These are phyloP conservation scores for Galerucella nymphaeae DNA, from an alignment of 2,888 invertebrate genomes.

Conservation along the genomic window DNA sequence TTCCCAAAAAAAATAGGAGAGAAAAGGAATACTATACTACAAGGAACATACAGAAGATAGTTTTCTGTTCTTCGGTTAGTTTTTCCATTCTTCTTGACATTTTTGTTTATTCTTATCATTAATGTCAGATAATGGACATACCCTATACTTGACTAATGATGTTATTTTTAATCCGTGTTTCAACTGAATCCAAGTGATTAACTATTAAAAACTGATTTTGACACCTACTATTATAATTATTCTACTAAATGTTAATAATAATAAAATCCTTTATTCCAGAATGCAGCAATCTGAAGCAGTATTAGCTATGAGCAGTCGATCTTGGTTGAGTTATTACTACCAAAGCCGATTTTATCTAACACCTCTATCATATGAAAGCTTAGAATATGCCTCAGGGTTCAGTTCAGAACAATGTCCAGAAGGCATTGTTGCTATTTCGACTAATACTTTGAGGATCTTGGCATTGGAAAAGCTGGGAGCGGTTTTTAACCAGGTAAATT, in stretches of 20 bases:
- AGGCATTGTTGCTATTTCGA: conserved; percentile 98
- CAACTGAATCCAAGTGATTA: conserved; percentile 63
- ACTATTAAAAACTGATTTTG: conserved; percentile 47
- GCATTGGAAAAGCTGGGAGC: conserved; percentile 98
- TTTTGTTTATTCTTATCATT: too few relatives aligned
- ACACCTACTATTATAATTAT: not conserved
- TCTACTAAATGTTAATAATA: not conserved
- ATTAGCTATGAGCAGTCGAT: conserved; percentile 95
- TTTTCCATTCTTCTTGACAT: too few relatives aligned
- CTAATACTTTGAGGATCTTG: conserved; percentile 95
- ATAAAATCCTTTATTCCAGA: conserved; percentile 57
- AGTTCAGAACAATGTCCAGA: conserved; percentile 98
- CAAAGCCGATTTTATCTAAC: conserved; percentile 97
- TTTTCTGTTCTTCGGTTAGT: too few relatives aligned
- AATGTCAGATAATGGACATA: not conserved
- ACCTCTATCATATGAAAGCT: conserved; percentile 93
- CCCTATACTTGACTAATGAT: conserved; percentile 51
- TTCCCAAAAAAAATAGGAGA: too few relatives aligned
- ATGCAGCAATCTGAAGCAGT: conserved; percentile 98
- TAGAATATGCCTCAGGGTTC: conserved; percentile 98
- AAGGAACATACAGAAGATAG: too few relatives aligned
- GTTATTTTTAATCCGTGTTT: conserved; percentile 61
- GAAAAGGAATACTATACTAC: too few relatives aligned
- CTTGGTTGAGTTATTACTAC: conserved; percentile 98
- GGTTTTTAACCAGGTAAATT: conserved; percentile 87